Evolutionary conservation across 2,888 invertebrate genomes (phyloP), one percentile per base, ranked within the genome.

Genomic region (Himalopsyche anomala): DNA sequence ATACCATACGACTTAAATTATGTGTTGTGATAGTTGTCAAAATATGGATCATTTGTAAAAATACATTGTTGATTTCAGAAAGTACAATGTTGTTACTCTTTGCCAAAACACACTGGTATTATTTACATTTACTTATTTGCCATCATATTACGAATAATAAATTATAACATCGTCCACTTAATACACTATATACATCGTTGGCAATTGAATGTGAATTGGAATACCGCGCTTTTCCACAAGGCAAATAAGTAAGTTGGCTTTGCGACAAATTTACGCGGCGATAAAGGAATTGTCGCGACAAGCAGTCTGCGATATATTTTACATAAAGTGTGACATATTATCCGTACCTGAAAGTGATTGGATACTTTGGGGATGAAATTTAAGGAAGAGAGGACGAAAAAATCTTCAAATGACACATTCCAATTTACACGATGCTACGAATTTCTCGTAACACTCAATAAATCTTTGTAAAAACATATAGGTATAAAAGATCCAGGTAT

Each of bases 261-360:
- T 62, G 62, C 28, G 62, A 62, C 62, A 62, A 62, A 62, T 62
- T 62, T 62, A 62, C 62, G 62, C 62, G 11, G 19, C 62, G 28
- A 62, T 62, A 62, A 62, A 62, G 62, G 15, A 62, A 62, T 62
- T 62, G 62, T 62, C 62, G 62, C 62, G 62, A 62, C 62, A 62
- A 19, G 62, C 19, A 8, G 62, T 62, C 62, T 62, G 62, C 62
- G 28, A 19, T 19, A 28, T 62, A 62, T 62, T 62, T 62, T 3
- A 5, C 19, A 9, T 19, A 62, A 62, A 19, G 62, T 28, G 28
- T 3, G 62, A 62, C 11, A 62, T 8, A 62, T 62, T 62, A 62
- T 4, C 19, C 62, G 62, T 19, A 62, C 62, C 62, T 62, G 62
- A 19, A 19, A 62, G 19, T 62, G 62, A 62, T 19, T 62, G 62